Conservation (phyloP, 2,888 invertebrate genomes). For the Linnaemya vulpina region DNA sequence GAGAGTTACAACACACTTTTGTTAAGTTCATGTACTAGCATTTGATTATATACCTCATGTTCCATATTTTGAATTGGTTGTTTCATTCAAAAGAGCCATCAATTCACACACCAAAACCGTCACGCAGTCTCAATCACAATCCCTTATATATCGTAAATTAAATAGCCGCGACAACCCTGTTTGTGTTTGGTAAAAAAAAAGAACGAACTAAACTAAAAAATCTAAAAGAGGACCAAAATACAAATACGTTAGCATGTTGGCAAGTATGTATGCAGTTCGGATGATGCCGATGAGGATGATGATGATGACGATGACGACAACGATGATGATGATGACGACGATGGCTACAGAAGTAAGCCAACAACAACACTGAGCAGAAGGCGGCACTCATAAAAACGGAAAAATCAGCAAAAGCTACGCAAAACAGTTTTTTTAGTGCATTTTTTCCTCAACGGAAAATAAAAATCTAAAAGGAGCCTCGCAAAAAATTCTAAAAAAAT, state of each 20-base stretch:
- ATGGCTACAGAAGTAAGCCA: slow-evolving; percentile 47
- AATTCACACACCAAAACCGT: not conserved
- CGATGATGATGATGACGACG: slow-evolving; percentile 39
- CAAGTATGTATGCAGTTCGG: slow-evolving; percentile 1
- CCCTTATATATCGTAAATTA: not conserved
- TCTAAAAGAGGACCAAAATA: slow-evolving; percentile 70
- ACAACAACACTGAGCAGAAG: slow-evolving; percentile 50
- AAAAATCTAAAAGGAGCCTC: slow-evolving; percentile 59
- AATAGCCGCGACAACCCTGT: not conserved
- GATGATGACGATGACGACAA: slow-evolving; percentile 47
- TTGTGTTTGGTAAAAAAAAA: slow-evolving; percentile 27
- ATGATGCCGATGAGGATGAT: slow-evolving; percentile 48
- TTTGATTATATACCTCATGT: too few species aligned
- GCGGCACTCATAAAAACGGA: slow-evolving; percentile 66
- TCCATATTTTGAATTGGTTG: too few species aligned
- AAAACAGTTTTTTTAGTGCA: slow-evolving; percentile 63
- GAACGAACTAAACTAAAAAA: slow-evolving; percentile 71
- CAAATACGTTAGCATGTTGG: slow-evolving; percentile 3
- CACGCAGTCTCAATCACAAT: not conserved
- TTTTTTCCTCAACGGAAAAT: slow-evolving; percentile 41
- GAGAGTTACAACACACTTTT: too few species aligned
- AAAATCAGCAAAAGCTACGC: slow-evolving; percentile 59
- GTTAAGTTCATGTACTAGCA: too few species aligned
- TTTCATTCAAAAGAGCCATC: too few species aligned
- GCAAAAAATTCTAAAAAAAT: slow-evolving; percentile 62